Evolutionary conservation across 2,888 invertebrate species (phyloP).

Genomic region (Poecilus cupreus): DNA sequence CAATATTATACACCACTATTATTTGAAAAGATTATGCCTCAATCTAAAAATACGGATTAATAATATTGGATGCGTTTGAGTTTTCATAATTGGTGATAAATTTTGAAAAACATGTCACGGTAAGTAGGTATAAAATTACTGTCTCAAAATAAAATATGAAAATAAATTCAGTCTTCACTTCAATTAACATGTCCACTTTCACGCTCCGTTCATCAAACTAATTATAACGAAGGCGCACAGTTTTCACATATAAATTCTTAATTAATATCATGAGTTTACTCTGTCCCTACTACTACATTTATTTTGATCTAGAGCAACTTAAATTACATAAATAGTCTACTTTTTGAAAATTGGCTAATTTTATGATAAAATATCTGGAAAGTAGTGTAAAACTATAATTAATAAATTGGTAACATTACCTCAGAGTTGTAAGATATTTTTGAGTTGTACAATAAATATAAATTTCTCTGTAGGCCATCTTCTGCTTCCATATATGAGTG

Average conservation of each 20-base stretch:
- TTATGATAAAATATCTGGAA: neutral
- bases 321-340: constrained; percentile 15
- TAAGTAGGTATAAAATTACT: constrained; percentile 9
- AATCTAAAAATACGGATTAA: no score
- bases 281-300: neutral
- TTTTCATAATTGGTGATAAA: neutral
- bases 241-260: constrained; percentile 13
- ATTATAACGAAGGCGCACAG: neutral
- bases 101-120: constrained; percentile 6
- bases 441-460: neutral
- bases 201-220: constrained; percentile 2
- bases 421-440: neutral
- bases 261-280: neutral
- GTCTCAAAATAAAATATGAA: constrained; percentile 2
- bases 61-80: no score
- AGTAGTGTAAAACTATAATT: neutral
- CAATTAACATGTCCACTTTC: constrained; percentile 29
- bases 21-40: no score
- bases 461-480: constrained; percentile 6
- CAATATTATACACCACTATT: no score
- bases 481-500: constrained; percentile 3
- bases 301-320: neutral
- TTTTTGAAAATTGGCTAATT: neutral
- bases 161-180: constrained; percentile 14
- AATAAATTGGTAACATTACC: neutral